A percentile compares a stretch with the other conserved stretches of the same genome.
These are phyloP conservation scores for Protobothrops mucrosquamatus DNA, from an alignment of 2,113 vertebrate species.

Conservation along the genomic window DNA sequence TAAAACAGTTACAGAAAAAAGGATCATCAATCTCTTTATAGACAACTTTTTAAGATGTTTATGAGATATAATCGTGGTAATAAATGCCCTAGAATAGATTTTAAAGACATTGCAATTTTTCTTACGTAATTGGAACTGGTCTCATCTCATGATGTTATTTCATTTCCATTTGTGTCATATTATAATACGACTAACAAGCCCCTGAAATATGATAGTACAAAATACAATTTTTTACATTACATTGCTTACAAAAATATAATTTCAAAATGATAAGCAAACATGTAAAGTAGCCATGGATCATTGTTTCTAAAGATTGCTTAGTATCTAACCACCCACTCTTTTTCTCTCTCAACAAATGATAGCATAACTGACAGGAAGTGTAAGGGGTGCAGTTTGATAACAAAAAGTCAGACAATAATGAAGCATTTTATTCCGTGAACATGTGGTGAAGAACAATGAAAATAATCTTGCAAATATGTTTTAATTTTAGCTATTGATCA, in stretches of 20 bases:
- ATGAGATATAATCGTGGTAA: not conserved
- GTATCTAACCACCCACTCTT: constrained; percentile 23
- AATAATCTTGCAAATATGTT: constrained; percentile 60
- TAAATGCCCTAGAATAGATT: not conserved
- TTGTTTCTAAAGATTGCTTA: constrained; percentile 15
- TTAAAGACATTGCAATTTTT: not conserved
- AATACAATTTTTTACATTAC: not conserved
- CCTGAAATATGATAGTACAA: not conserved
- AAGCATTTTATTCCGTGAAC: constrained; percentile 55
- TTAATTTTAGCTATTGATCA: constrained; percentile 64
- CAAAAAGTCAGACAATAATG: constrained; percentile 47
- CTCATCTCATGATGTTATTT: not conserved
- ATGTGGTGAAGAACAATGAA: constrained; percentile 64
- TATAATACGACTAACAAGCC: not conserved
- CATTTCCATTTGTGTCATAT: not conserved
- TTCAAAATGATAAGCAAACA: not conserved
- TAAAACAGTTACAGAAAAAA: not conserved
- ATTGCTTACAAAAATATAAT: not conserved
- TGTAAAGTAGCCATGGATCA: not conserved
- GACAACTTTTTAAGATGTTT: not conserved
- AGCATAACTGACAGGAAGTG: constrained; percentile 44
- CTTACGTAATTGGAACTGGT: not conserved
- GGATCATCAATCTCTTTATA: not conserved
- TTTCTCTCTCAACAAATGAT: constrained; percentile 14
- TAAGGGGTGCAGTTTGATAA: constrained; percentile 45